A percentile compares a stretch with the other conserved stretches of the same genome.
These are phyloP conservation scores for Anhinga anhinga DNA, from an alignment of 2,113 vertebrate genomes.

Conservation along the genomic window DNA sequence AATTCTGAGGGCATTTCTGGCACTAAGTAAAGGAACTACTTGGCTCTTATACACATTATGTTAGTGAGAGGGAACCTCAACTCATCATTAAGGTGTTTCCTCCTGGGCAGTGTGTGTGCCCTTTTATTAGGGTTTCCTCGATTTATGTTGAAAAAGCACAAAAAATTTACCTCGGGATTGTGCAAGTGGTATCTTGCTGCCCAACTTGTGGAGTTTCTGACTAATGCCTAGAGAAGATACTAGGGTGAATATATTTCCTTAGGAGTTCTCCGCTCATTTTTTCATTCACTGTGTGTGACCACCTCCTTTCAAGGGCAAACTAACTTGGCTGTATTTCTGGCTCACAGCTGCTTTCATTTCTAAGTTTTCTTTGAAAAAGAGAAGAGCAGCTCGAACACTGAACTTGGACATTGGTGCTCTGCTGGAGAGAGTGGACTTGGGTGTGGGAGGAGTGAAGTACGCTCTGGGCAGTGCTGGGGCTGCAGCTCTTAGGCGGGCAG, in stretches of 20 bases:
- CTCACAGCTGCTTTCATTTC: slow-evolving; percentile 20
- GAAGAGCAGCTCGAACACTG: slow-evolving; percentile 16
- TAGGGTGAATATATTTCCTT: not conserved
- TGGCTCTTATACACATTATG: not conserved
- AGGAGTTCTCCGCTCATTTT: not conserved
- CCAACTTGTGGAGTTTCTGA: not conserved
- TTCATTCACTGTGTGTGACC: not conserved
- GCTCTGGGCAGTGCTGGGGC: not conserved
- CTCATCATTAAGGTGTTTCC: not conserved
- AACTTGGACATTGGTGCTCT: not conserved
- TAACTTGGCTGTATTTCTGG: slow-evolving; percentile 33
- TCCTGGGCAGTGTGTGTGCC: not conserved
- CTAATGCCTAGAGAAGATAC: not conserved
- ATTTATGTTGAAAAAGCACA: not conserved
- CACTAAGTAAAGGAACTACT: not conserved
- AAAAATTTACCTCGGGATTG: not conserved
- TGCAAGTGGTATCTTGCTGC: not conserved
- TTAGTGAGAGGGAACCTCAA: not conserved
- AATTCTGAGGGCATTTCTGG: not conserved
- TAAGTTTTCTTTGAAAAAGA: slow-evolving; percentile 56
- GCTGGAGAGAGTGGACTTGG: not conserved
- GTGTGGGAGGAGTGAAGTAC: not conserved
- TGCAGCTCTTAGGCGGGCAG: not conserved
- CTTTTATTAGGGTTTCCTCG: not conserved
- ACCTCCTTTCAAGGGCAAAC: slow-evolving; percentile 46